Evolutionary conservation across 2,113 vertebrate species (phyloP), one percentile per base, ranked within the genome.

Genomic region (Equus przewalskii): DNA sequence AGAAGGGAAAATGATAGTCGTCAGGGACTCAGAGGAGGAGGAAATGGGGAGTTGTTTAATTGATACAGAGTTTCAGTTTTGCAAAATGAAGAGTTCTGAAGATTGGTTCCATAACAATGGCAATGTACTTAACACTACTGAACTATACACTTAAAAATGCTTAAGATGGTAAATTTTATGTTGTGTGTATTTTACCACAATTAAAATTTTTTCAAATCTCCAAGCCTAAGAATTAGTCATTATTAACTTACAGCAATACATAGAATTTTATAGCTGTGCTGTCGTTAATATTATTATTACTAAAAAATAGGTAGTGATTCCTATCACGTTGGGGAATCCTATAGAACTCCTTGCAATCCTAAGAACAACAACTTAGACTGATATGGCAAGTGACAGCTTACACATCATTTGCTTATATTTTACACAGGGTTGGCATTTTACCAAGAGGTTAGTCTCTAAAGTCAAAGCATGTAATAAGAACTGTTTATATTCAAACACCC

Each of bases 231-330:
- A 62, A 92, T 75, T 69, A 46, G 9, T 56, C 26, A 58, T 85
- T 83, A 15, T 82, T 88, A 98, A 91, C 33, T 51, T 69, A 30
- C 0, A 89, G 44, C 15, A 86, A 72, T 56, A 19, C 22, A 4
- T 56, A 75, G 58, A 89, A 62, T 73, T 93, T 96, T 91, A 44
- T 92, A 94, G 75, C 7, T 64, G 64, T 51, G 82, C 10, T n/a
- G 9, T 64, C 4, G n/a, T 69, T 49, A 78, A 36, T 88, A 4
- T 65, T 69, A 75, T 90, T 82, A 19, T 67, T 84, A 54, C 44
- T 78, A 33, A 91, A 80, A 89, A 58, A 6, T 12, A 76, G 22
- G 9, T 26, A 88, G 22, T 67, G 2, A 73, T 80, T 64, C 28
- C 54, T 95, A 33, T 76, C 33, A 75, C 18, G 16, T 44, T 2